Evolutionary conservation across 2,113 vertebrate genomes (phyloP).

Genomic region (Brachypteracias leptosomus): DNA sequence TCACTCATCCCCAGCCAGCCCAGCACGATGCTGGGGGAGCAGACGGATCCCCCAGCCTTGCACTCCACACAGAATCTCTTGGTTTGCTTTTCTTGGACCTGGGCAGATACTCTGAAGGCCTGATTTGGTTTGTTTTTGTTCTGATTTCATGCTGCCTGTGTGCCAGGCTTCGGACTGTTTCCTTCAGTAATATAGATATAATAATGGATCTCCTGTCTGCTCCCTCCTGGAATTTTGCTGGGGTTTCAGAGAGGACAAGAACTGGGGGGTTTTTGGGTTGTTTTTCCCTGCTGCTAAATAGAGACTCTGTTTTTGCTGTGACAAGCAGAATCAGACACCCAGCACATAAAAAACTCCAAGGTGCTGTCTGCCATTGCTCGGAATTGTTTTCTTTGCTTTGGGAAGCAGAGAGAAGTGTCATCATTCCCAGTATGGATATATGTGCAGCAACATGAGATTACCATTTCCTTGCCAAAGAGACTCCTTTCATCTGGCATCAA

Average conservation of each 20-base stretch:
- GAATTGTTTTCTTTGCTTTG: conserved; percentile 29
- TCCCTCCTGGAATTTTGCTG: conserved; percentile 3
- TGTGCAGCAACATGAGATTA: conserved; percentile 12
- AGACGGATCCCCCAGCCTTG: not conserved
- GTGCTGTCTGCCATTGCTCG: not conserved
- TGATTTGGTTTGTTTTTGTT: conserved; percentile 25
- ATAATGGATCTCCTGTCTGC: not conserved
- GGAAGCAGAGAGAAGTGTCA: conserved; percentile 37
- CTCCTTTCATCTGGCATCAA: conserved; percentile 66
- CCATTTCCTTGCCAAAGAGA: conserved; percentile 27
- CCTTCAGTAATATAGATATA: not conserved
- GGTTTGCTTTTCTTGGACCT: not conserved
- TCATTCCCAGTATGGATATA: conserved; percentile 8
- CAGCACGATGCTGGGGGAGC: not conserved
- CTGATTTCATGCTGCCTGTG: not conserved
- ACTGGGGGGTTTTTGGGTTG: not conserved
- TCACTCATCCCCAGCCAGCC: not conserved
- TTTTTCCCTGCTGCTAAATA: not conserved
- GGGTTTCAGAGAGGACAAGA: not conserved
- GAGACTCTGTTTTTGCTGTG: not conserved
- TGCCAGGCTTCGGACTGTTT: not conserved
- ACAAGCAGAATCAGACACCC: not conserved
- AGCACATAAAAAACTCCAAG: not conserved
- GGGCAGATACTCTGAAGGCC: not conserved
- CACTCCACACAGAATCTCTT: not conserved